These are phyloP conservation scores for Julus scanicus DNA, from an alignment of 2,888 invertebrate species.

Conservation along the genomic window DNA sequence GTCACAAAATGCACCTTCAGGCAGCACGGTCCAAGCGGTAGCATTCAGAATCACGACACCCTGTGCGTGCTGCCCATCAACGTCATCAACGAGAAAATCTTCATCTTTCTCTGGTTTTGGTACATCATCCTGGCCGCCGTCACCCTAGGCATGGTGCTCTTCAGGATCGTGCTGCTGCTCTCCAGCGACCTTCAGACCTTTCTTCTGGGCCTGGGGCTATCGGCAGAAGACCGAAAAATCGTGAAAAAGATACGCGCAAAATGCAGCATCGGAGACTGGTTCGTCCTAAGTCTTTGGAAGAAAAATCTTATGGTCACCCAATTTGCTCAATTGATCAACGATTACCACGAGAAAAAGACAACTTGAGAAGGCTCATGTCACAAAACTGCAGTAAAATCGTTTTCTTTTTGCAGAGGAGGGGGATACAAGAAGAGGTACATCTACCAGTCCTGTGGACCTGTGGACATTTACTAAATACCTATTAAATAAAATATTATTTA, in stretches of 20 bases:
- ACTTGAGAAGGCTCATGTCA: neutral
- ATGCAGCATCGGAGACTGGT: slow-evolving; percentile 82
- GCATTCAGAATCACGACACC: slow-evolving; percentile 61
- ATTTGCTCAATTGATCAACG: slow-evolving; percentile 50
- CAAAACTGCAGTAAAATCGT: too few relatives aligned
- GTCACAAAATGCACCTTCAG: slow-evolving; percentile 63
- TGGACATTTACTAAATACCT: neutral
- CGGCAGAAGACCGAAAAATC: slow-evolving; percentile 76
- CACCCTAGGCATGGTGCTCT: slow-evolving; percentile 65
- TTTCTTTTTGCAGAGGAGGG: too few relatives aligned
- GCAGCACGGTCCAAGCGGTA: slow-evolving; percentile 60
- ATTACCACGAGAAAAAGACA: neutral
- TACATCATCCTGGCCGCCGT: slow-evolving; percentile 62
- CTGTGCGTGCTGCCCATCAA: slow-evolving; percentile 63
- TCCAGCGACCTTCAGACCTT: slow-evolving; percentile 78
- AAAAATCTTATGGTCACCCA: slow-evolving; percentile 85
- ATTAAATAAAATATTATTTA: too few relatives aligned
- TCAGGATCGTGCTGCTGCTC: slow-evolving; percentile 74
- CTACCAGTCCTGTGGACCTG: too few relatives aligned
- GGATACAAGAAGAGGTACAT: too few relatives aligned
- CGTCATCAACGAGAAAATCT: slow-evolving; percentile 63
- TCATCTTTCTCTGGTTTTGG: slow-evolving; percentile 62
- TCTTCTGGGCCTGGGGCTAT: slow-evolving; percentile 81
- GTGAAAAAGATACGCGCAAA: slow-evolving; percentile 75
- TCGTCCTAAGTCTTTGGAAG: slow-evolving; percentile 91